Base-by-base conservation (phyloP, 92 coral and sea anemone species). In the Porites lobata region DNA sequence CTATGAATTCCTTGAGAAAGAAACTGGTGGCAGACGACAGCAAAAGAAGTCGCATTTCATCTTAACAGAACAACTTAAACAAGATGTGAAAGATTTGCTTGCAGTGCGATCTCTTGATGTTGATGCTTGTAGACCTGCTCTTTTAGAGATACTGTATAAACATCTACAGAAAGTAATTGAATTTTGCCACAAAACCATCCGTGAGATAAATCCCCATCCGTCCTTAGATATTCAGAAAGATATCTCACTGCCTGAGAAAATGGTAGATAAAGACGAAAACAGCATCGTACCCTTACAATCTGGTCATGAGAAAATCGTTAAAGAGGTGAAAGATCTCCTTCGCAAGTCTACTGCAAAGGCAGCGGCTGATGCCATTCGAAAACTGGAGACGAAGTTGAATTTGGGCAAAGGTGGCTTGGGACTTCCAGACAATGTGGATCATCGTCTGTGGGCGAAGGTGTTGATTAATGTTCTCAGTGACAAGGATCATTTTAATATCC, bases 181-280 rank as follows among this genome's bases (percentile, higher is more conserved):
- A 20, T 88, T 82, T 72, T 88, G 81, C 50, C 29, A 20, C 9
- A 69, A 51, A 18, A 75, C 62, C 43, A 73, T 88, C 13, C 64
- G 83, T 8, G 78, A 82, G 54, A 58, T 82, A 0, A 88, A 82
- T 51, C 92, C 92, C 26, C 92, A 88, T 53, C 84, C 77, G 15
- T 58, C 66, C 81, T 43, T 69, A 20, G 62, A 82, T 9, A 7
- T 9, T 15, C 50, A 24, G 13, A 50, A 13, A 7, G 20, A 62
- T 14, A 15, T 69, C 11, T 15, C 74, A 10, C 50, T 69, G 50
- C 74, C 74, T 9, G 74, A 69, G 20, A 29, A 32, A 13, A 29
- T 38, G 50, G 51, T 13, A 11, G 82, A 65, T 8, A 69, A 51
- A 4, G 10, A 3, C 11, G 17, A 10, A 12, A 17, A 24, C 14